Evolutionary conservation across 2,888 invertebrate genomes (phyloP).

Genomic region (Caenorhabditis sp.): DNA sequence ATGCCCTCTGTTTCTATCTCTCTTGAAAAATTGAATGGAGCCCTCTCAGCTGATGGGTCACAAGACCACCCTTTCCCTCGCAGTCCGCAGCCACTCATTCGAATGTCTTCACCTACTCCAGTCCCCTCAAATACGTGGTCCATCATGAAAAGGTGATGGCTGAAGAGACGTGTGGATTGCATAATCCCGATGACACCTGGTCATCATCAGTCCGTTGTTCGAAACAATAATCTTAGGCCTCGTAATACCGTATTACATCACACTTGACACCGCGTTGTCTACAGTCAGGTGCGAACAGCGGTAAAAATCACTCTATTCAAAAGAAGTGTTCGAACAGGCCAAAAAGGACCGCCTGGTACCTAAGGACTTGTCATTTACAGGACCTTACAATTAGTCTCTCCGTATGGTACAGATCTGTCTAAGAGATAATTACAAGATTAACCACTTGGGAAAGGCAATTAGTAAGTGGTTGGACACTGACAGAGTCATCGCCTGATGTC

Average conservation of each 20-base stretch:
- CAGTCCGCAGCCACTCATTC: no score
- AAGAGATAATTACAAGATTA: not conserved
- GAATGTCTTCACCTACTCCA: not conserved
- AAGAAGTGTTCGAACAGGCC: not conserved
- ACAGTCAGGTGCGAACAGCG: constrained; percentile 25
- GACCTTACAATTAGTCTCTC: not conserved
- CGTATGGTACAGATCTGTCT: constrained; percentile 1
- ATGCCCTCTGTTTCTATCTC: no score
- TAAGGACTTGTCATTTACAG: not conserved
- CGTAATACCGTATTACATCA: constrained; percentile 38
- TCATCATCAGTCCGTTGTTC: not conserved
- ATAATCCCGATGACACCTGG: constrained; percentile 39
- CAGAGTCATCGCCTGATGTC: not conserved
- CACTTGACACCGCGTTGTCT: constrained; percentile 1
- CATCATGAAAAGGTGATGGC: not conserved
- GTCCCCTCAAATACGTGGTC: no score
- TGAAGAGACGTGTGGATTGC: constrained; percentile 19
- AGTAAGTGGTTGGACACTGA: not conserved
- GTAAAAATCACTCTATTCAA: not conserved
- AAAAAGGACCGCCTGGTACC: not conserved
- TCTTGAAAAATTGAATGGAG: no score
- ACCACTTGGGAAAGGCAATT: not conserved
- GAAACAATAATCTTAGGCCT: constrained; percentile 24
- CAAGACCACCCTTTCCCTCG: not conserved
- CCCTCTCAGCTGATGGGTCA: no score